A percentile compares a stretch with the other conserved stretches of the same genome.
These are phyloP conservation scores for Habroteleia sp. DNA, from an alignment of 2,888 invertebrate genomes.

Conservation along the genomic window DNA sequence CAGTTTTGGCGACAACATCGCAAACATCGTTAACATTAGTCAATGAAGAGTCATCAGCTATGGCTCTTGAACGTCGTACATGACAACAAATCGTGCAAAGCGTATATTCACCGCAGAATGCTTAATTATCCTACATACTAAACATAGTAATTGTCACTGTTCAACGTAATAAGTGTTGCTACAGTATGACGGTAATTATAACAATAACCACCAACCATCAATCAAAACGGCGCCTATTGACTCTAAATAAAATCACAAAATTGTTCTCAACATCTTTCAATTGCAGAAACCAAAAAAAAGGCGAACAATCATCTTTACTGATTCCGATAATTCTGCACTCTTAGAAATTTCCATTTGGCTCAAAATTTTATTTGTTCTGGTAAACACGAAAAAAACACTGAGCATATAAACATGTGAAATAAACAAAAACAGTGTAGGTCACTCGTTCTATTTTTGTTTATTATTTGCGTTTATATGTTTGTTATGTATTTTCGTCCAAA, in stretches of 20 bases:
- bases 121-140: slow-evolving; percentile 48
- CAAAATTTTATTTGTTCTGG: too few species aligned
- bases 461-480: too few species aligned
- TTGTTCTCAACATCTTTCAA: slow-evolving; percentile 2
- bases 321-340: slow-evolving; percentile 20
- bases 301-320: neutral
- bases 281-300: slow-evolving; percentile 4
- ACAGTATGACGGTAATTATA: slow-evolving; percentile 47
- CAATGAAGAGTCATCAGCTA: slow-evolving; percentile 43
- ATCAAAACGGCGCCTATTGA: slow-evolving; percentile 22
- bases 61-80: slow-evolving; percentile 33
- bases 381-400: too few species aligned
- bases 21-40: slow-evolving; percentile 56
- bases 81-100: slow-evolving; percentile 32
- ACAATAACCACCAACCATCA: slow-evolving; percentile 34
- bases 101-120: slow-evolving; percentile 29
- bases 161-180: slow-evolving; percentile 52
- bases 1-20: slow-evolving; percentile 42
- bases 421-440: too few species aligned
- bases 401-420: too few species aligned
- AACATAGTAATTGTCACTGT: slow-evolving; percentile 50
- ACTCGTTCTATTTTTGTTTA: too few species aligned
- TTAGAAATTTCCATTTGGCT: too few species aligned
- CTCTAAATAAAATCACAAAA: slow-evolving; percentile 15
- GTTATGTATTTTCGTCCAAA: too few species aligned